Percentiles rank a stretch among this genome's conserved stretches.
Conservation (phyloP, 2,888 invertebrate genomes). For the Machimus atricapillus region DNA sequence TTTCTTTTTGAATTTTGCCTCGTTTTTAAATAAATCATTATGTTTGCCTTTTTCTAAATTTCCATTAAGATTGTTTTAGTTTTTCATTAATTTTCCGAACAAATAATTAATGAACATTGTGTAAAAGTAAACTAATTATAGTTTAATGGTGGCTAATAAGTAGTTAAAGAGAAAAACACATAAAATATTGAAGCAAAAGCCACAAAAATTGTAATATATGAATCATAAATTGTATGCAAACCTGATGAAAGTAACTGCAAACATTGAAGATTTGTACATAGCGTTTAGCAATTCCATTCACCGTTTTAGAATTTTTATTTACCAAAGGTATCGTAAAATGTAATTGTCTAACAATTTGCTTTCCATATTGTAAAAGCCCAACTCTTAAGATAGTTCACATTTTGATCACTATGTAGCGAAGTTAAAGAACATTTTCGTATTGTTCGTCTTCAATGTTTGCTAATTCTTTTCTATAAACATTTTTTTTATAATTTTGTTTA, state of each 20-base stretch:
- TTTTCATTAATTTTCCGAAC: not conserved
- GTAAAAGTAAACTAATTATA: not conserved
- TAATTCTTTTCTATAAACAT: not conserved
- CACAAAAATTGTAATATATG: slow-evolving; percentile 7
- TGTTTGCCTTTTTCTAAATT: not conserved
- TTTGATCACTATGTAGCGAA: not conserved
- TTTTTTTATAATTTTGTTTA: not conserved
- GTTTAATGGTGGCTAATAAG: not conserved
- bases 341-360: not conserved
- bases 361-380: not conserved
- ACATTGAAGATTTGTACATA: slow-evolving; percentile 26
- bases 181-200: slow-evolving; percentile 4
- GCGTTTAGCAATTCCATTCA: not conserved
- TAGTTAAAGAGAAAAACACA: not conserved
- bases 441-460: slow-evolving; percentile 23
- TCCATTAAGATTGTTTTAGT: not conserved
- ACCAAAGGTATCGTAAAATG: not conserved
- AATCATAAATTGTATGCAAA: not conserved
- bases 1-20: not conserved
- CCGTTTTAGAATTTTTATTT: not conserved
- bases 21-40: not conserved
- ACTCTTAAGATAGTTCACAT: not conserved
- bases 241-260: not conserved
- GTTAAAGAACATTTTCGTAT: not conserved
- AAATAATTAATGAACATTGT: slow-evolving; percentile 14